Evolutionary conservation across 2,888 invertebrate species (phyloP).

Genomic region (Erebia ligea): DNA sequence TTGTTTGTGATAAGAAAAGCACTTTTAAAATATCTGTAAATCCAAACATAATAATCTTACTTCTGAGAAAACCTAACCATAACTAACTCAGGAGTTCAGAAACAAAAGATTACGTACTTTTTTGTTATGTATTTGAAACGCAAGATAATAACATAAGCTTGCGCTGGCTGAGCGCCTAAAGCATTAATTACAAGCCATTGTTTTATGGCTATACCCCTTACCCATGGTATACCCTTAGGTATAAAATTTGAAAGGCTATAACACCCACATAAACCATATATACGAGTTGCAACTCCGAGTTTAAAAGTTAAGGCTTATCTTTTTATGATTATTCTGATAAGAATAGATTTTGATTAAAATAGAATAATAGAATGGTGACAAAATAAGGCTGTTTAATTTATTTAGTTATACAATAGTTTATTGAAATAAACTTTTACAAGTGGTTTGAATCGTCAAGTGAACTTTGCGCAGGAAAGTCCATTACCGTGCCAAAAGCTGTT

Average conservation of each 20-base stretch:
- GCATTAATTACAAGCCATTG: constrained; percentile 47
- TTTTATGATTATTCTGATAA: too few species aligned
- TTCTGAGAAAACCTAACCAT: constrained; percentile 24
- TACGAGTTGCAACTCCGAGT: too few species aligned
- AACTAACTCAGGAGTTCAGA: constrained; percentile 23
- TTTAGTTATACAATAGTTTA: too few species aligned
- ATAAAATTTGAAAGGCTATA: constrained; percentile 41
- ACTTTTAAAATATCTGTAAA: not conserved
- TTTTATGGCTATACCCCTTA: constrained; percentile 41
- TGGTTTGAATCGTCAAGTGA: too few species aligned
- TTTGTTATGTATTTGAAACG: constrained; percentile 39
- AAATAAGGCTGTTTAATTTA: too few species aligned
- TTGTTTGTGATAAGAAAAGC: not conserved
- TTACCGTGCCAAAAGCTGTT: too few species aligned
- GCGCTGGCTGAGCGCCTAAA: constrained; percentile 35
- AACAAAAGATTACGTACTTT: constrained; percentile 35
- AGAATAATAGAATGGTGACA: too few species aligned
- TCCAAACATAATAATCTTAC: not conserved
- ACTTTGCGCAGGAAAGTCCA: too few species aligned
- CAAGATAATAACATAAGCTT: constrained; percentile 37
- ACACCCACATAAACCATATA: constrained; percentile 23
- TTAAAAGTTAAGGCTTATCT: too few species aligned
- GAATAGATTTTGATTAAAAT: too few species aligned
- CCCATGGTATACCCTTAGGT: constrained; percentile 39
- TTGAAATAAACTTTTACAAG: too few species aligned